Evolutionary conservation across 2,797 vertebrate genomes (phyloP).

Genomic region (Hafferia zeledoni): DNA sequence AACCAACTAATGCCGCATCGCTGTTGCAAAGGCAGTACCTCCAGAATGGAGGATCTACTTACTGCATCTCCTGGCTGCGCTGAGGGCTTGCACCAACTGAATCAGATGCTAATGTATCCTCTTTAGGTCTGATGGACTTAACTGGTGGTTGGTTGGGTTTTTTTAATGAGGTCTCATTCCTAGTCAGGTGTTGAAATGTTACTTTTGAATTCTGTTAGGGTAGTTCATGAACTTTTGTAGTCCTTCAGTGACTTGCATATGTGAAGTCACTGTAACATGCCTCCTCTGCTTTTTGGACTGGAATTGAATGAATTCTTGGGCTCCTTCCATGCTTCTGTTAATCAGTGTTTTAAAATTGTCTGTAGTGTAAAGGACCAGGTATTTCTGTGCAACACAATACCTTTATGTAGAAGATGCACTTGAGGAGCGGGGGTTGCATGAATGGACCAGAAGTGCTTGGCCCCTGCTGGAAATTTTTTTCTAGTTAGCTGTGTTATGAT

Average conservation of each 20-base stretch:
- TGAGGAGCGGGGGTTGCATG: not conserved
- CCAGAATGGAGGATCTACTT: not conserved
- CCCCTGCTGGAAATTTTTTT: not conserved
- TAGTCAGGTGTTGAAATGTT: not conserved
- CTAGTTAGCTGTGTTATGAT: not conserved
- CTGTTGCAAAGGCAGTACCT: not conserved
- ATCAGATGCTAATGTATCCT: not conserved
- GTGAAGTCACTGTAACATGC: rapidly evolving
- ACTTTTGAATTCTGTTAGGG: not conserved
- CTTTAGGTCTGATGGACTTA: not conserved
- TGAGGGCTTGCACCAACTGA: not conserved
- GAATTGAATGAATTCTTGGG: not conserved
- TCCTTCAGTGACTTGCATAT: not conserved
- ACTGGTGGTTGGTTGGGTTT: not conserved
- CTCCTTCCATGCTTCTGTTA: not conserved
- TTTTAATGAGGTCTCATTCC: not conserved
- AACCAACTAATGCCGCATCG: not conserved
- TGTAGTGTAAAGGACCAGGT: not conserved
- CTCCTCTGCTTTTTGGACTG: not conserved
- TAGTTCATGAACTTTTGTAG: not conserved
- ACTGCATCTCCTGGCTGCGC: not conserved
- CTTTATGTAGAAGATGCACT: not conserved
- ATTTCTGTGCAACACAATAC: not conserved
- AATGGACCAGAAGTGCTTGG: not conserved
- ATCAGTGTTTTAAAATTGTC: not conserved